Evolutionary conservation across 2,888 invertebrate species (phyloP).

Genomic region (Resseliella maxima): DNA sequence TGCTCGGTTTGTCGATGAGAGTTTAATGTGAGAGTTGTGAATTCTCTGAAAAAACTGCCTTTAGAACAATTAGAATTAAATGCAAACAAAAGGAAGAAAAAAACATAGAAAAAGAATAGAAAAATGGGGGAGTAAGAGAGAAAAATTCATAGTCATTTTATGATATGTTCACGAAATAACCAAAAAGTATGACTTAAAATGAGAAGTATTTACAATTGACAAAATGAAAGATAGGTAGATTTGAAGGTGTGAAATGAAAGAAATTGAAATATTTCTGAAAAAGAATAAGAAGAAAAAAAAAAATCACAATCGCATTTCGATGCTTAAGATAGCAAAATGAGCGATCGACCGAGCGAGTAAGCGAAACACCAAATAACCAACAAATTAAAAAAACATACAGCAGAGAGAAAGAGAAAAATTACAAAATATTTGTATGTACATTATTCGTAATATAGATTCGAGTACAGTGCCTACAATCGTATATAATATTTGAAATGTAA

Average conservation of each 20-base stretch:
- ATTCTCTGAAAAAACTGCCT: neutral
- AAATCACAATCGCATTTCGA: neutral
- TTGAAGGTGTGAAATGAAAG: constrained; percentile 15
- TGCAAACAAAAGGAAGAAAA: neutral
- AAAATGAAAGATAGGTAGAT: no score
- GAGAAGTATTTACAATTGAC: constrained; percentile 5
- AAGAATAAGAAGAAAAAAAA: no score
- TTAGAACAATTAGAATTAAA: constrained; percentile 40
- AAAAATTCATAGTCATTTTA: no score
- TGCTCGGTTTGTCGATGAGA: neutral
- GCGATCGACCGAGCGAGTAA: neutral
- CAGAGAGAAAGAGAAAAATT: neutral
- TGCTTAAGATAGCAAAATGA: neutral
- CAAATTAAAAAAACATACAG: neutral
- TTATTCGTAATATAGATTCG: neutral
- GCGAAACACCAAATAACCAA: neutral
- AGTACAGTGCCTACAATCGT: constrained; percentile 28
- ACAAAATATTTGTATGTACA: neutral
- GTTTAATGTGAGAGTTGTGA: no score
- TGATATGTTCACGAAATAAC: neutral
- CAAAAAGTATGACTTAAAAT: neutral
- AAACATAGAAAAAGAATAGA: neutral
- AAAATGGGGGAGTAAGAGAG: no score
- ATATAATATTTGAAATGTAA: constrained; percentile 29
- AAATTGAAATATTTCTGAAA: constrained; percentile 7